Conservation (phyloP, 2,113 vertebrate genomes). For the Australoheros scitulus region DNA sequence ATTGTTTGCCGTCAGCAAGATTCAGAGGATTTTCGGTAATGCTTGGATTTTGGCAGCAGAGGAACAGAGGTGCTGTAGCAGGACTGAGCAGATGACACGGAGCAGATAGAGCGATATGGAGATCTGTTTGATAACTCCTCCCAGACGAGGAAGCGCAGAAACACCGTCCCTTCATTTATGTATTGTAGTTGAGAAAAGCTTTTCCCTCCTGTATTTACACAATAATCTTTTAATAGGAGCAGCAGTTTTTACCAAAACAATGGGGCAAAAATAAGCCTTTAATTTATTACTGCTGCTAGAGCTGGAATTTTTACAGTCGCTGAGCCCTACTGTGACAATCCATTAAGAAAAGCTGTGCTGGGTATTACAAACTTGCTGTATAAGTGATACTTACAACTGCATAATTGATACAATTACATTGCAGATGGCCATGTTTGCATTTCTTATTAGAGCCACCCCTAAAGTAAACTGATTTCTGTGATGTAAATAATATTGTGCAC, state of each 20-base stretch:
- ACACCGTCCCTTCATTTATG: constrained; percentile 30
- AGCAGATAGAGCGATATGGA: constrained; percentile 40
- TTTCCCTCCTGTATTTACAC: constrained; percentile 1
- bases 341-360: constrained; percentile 20
- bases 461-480: constrained; percentile 23
- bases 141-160: constrained; percentile 29
- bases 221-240: neutral
- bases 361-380: constrained; percentile 5
- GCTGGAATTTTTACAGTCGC: constrained; percentile 6
- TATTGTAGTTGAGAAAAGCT: constrained; percentile 16
- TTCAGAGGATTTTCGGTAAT: constrained; percentile 41
- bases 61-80: constrained; percentile 24
- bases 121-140: constrained; percentile 54
- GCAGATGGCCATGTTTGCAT: constrained; percentile 18
- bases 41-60: constrained; percentile 22
- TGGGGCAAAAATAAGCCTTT: constrained; percentile 5
- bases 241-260: constrained; percentile 24
- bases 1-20: constrained; percentile 52
- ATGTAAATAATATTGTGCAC: constrained; percentile 16
- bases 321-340: neutral
- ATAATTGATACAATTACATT: constrained; percentile 30
- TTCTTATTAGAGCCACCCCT: neutral
- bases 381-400: neutral
- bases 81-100: constrained; percentile 51
- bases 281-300: constrained; percentile 10